Evolutionary conservation across 2,888 invertebrate genomes (phyloP).

Genomic region (Agrochola litura): DNA sequence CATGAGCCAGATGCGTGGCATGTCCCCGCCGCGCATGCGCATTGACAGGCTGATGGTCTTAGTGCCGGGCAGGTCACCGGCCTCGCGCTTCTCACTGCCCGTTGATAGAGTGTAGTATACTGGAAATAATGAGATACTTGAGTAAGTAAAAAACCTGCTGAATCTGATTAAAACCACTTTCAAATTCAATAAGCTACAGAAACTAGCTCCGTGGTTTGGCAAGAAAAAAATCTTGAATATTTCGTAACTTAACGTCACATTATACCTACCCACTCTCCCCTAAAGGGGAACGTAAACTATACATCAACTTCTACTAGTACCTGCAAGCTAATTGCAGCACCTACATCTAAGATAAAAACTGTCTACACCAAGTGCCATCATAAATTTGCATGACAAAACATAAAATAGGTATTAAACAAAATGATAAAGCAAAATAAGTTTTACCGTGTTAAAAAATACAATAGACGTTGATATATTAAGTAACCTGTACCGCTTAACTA

Average conservation of each 20-base stretch:
- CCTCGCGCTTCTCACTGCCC: slow-evolving; percentile 79
- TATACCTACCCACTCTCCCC: too few relatives aligned
- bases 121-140: slow-evolving; percentile 75
- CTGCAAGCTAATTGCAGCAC: not conserved
- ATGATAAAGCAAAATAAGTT: not conserved
- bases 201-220: too few relatives aligned
- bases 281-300: not conserved
- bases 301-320: not conserved
- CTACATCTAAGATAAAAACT: not conserved
- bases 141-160: not conserved
- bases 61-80: slow-evolving; percentile 78
- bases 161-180: not conserved
- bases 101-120: slow-evolving; percentile 93
- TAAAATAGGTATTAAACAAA: not conserved
- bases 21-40: slow-evolving; percentile 86
- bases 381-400: not conserved
- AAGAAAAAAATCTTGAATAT: not conserved
- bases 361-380: not conserved
- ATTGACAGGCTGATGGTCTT: slow-evolving; percentile 88
- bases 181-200: not conserved
- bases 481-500: too few relatives aligned
- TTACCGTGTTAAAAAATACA: slow-evolving; percentile 91
- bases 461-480: too few relatives aligned
- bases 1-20: slow-evolving; percentile 95
- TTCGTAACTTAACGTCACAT: not conserved